A percentile compares a stretch with the other conserved stretches of the same genome.
phyloP scores from a whole-genome alignment of 2,797 vertebrate species.

The Eulemur coronatus region DNA sequence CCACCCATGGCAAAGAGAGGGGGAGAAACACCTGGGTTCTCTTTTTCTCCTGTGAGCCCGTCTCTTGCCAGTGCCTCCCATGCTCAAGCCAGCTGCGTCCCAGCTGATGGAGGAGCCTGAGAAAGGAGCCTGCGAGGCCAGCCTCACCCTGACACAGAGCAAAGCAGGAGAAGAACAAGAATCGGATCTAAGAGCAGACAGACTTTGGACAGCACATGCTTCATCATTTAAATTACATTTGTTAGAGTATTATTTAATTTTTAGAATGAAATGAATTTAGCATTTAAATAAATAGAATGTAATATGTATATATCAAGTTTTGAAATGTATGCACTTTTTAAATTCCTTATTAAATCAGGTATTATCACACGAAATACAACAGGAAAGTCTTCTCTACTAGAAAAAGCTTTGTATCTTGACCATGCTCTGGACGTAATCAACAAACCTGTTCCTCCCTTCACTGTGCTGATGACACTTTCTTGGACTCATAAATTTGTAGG shows the following conservation, averaged over 20 bases:
- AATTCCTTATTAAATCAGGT: not conserved
- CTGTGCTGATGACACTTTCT: not conserved
- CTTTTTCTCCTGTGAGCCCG: not conserved
- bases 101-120: not conserved
- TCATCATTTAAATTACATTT: not conserved
- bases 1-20: not conserved
- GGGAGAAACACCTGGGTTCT: not conserved
- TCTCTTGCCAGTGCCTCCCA: not conserved
- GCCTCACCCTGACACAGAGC: not conserved
- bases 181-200: not conserved
- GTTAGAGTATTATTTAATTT: conserved; percentile 35
- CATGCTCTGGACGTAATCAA: not conserved
- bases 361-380: not conserved
- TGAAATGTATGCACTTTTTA: not conserved
- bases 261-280: conserved; percentile 39
- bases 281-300: conserved; percentile 23
- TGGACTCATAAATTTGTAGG: not conserved
- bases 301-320: not conserved
- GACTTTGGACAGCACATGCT: not conserved
- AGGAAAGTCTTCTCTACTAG: not conserved
- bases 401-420: not conserved
- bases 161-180: not conserved
- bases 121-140: not conserved
- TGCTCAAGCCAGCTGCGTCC: not conserved
- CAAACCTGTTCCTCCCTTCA: not conserved